Conservation (phyloP, 35 echinoderm and acorn worm species). For the Lytechinus pictus region DNA sequence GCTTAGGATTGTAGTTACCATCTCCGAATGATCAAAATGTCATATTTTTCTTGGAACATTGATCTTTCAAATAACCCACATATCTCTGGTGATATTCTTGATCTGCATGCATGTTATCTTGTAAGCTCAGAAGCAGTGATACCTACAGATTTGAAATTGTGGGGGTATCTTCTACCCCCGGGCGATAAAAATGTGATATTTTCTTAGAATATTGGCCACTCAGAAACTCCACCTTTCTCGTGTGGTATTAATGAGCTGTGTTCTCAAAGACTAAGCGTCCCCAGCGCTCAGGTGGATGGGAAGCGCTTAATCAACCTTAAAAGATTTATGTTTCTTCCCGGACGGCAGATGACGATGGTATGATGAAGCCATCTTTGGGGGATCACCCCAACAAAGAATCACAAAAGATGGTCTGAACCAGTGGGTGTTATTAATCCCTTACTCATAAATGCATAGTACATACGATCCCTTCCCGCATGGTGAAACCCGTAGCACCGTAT, state of each 20-base stretch:
- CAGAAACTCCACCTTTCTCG: background rate
- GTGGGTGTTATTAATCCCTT: background rate
- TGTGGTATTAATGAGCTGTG: background rate
- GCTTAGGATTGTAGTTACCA: background rate
- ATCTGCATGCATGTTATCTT: background rate
- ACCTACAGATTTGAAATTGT: too few relatives aligned
- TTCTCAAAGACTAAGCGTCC: background rate
- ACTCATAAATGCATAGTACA: background rate
- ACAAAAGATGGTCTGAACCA: background rate
- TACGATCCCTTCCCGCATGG: background rate
- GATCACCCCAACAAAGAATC: constrained; percentile 17
- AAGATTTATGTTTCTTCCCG: background rate
- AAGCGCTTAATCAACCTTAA: background rate
- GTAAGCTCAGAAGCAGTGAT: too few relatives aligned
- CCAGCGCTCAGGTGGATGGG: background rate
- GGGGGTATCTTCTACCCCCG: background rate
- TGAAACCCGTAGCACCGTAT: background rate
- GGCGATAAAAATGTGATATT: background rate
- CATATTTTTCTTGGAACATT: background rate
- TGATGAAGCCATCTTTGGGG: constrained; percentile 2
- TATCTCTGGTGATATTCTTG: background rate
- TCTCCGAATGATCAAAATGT: background rate
- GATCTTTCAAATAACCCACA: background rate
- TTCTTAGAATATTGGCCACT: background rate
- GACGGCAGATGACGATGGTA: background rate